Conservation (phyloP, 2,797 vertebrate genomes). For the Sebastes ruberrimus region DNA sequence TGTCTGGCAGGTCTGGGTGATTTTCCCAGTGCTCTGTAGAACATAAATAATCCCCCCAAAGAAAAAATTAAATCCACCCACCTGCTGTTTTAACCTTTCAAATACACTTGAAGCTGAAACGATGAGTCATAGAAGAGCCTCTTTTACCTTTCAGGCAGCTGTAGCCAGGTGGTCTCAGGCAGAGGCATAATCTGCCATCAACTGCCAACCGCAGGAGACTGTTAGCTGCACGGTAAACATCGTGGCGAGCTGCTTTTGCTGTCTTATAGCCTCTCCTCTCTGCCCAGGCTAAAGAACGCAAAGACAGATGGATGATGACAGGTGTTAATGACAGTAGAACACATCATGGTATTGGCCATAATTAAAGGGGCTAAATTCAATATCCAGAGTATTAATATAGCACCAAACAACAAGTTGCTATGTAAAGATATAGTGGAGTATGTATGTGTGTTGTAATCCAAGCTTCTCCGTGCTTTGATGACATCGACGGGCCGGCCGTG, state of each 20-base stretch:
- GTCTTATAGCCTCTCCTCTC: constrained; percentile 93
- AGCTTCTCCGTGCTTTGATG: too few relatives aligned
- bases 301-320: background rate
- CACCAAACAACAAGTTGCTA: too few relatives aligned
- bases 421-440: too few relatives aligned
- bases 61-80: background rate
- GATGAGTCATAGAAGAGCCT: background rate
- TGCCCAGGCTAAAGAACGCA: constrained; percentile 87
- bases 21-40: constrained; percentile 88
- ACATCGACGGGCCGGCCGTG: too few relatives aligned
- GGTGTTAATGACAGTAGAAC: background rate
- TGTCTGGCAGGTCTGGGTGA: constrained; percentile 85
- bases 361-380: background rate
- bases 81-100: background rate
- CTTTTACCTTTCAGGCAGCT: constrained; percentile 85
- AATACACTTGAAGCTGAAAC: background rate
- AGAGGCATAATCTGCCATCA: constrained; percentile 91
- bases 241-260: constrained; percentile 89
- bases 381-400: too few relatives aligned
- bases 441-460: too few relatives aligned
- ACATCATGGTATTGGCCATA: background rate
- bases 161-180: constrained; percentile 88
- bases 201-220: constrained; percentile 89
- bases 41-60: constrained; percentile 5
- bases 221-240: constrained; percentile 92